Base-by-base conservation (phyloP, 2,888 invertebrate species). In the Lamellibrachia columna region DNA sequence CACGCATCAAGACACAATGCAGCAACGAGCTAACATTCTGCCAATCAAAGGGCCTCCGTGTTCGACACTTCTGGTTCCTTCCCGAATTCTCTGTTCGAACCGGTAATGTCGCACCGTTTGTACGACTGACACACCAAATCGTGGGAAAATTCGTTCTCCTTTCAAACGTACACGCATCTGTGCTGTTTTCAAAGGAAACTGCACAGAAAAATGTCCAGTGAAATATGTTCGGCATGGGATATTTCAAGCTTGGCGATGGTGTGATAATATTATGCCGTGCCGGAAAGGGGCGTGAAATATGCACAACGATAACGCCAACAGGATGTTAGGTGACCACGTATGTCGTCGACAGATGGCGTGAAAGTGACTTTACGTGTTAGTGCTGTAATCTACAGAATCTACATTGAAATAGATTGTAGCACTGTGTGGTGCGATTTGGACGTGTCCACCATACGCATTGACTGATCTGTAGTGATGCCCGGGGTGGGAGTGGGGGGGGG, bases 51-150 rank as follows among this genome's bases (percentile, higher is more conserved):
- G n/a, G 7, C 75, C 75, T 15, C n/a, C 75, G 22, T 75, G 75
- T 75, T 75, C 75, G 75, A 75, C 75, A 75, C 75, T 75, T 75
- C 75, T 75, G 75, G 22, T 75, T 75, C 75, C 75, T 75, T 11
- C 22, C 15, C 15, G 75, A 22, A 75, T 75, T 75, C 75, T 22
- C 75, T n/a, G 40, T 40, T 40, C 40, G 40, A 40, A 40, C 40
- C 40, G 40, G 75, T 75, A 75, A 22, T n/a, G 75, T 11, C 15
- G 75, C 75, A 22, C 75, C 75, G 75, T 75, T 75, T 75, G 22
- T 75, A 22, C 15, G 22, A 15, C 75, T 22, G 75, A n/a, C 75
- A 75, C 15, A 75, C 75, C 22, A 22, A 75, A 22, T 22, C 75
- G 75, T 75, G 75, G 75, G 75, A 75, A 75, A 75, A 75, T n/a